A percentile compares a stretch with the other conserved stretches of the same genome.
Conservation (phyloP, 2,888 invertebrate species). For the Drosophila borealis region DNA sequence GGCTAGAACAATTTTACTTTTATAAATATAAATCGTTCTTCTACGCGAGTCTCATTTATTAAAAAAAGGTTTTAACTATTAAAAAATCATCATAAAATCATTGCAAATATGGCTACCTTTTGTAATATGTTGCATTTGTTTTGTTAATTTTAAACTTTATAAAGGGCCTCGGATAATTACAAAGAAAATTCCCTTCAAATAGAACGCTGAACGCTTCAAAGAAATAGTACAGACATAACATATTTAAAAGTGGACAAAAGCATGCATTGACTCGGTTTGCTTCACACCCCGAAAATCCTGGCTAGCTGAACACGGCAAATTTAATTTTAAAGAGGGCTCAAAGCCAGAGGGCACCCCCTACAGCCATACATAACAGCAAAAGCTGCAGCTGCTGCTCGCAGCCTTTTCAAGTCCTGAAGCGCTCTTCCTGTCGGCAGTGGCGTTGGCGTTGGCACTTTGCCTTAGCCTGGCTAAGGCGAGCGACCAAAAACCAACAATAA, state of each 20-base stretch:
- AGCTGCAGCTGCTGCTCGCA: neutral
- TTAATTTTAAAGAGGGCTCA: slow-evolving; percentile 22
- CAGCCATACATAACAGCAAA: neutral
- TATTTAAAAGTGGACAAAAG: neutral
- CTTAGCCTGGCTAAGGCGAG: slow-evolving; percentile 39
- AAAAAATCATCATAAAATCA: too few species aligned
- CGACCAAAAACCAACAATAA: slow-evolving; percentile 15
- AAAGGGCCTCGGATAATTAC: neutral
- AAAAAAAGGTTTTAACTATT: too few species aligned
- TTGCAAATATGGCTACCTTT: too few species aligned
- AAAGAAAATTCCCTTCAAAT: neutral
- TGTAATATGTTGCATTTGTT: neutral
- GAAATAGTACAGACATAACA: neutral
- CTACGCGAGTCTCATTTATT: too few species aligned
- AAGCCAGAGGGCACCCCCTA: slow-evolving; percentile 4
- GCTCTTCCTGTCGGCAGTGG: slow-evolving; percentile 28
- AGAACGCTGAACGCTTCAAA: neutral
- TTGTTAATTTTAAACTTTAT: neutral
- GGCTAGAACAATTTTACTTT: too few species aligned
- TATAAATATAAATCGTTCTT: too few species aligned
- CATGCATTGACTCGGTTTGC: neutral
- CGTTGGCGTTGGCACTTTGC: slow-evolving; percentile 45
- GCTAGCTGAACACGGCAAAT: slow-evolving; percentile 10
- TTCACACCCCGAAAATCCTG: neutral
- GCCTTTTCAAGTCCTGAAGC: slow-evolving; percentile 32